Percentiles rank a stretch among this genome's conserved stretches.
These are phyloP conservation scores for Amorpha juglandis DNA, from an alignment of 2,888 invertebrate species.

Conservation along the genomic window DNA sequence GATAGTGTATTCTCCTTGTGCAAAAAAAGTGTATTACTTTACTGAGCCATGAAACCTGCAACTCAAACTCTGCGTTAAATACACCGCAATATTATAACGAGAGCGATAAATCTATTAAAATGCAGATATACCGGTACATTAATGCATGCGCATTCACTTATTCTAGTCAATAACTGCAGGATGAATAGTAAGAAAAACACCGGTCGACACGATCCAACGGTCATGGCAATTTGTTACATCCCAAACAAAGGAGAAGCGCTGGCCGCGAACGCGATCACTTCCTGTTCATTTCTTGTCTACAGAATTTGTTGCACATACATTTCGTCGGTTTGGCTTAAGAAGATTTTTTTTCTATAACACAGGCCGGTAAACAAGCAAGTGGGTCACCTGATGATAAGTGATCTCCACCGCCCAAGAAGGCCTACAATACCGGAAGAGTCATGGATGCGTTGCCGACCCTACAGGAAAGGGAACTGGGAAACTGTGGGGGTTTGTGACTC, in stretches of 20 bases:
- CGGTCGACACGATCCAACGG: conserved; percentile 19
- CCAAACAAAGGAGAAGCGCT: background rate
- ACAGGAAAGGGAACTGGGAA: no score
- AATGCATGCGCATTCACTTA: background rate
- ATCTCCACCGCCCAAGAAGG: no score
- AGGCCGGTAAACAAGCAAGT: no score
- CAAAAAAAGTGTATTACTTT: no score
- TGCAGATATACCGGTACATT: background rate
- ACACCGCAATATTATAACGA: background rate
- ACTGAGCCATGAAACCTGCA: no score
- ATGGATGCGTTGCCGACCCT: no score
- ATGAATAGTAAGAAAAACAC: background rate
- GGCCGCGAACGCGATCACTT: background rate
- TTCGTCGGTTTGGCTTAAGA: background rate
- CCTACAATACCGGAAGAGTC: no score
- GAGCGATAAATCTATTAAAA: background rate
- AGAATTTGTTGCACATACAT: background rate
- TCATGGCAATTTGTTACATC: conserved; percentile 10
- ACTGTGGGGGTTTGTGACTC: no score
- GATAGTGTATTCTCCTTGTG: no score
- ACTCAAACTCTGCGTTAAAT: background rate
- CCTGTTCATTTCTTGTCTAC: background rate
- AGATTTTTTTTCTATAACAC: no score
- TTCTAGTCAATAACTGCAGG: conserved; percentile 4
- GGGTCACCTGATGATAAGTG: no score